Conservation (phyloP, 2,888 invertebrate genomes). For the Phragmatobia fuliginosa region DNA sequence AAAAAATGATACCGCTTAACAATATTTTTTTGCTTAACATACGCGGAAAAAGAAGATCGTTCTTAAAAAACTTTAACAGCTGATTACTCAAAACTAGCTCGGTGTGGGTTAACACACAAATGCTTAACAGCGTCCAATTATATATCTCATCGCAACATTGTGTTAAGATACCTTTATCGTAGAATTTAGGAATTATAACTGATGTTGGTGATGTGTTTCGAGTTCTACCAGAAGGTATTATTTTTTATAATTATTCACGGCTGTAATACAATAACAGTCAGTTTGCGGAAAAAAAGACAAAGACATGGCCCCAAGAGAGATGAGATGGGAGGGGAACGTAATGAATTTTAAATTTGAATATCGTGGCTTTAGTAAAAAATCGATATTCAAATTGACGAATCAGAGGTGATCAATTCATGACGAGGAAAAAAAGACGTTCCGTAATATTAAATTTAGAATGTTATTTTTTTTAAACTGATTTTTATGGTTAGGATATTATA, state of each 20-base stretch:
- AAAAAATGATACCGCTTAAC: too few species aligned
- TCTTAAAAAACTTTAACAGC: too few species aligned
- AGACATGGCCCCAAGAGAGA: constrained; percentile 28
- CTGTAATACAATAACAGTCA: constrained; percentile 52
- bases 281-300: constrained; percentile 36
- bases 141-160: background rate
- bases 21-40: too few species aligned
- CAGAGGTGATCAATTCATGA: constrained; percentile 52
- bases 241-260: constrained; percentile 35
- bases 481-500: background rate
- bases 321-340: constrained; percentile 53
- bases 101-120: too few species aligned
- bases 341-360: constrained; percentile 75
- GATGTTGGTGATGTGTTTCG: background rate
- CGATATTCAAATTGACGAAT: constrained; percentile 74
- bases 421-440: constrained; percentile 18
- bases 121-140: too few species aligned
- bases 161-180: background rate
- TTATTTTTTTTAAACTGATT: background rate
- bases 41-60: too few species aligned
- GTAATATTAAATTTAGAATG: constrained; percentile 23
- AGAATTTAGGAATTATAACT: background rate
- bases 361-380: constrained; percentile 61
- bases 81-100: too few species aligned
- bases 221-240: constrained; percentile 20